Evolutionary conservation across 2,797 vertebrate species (phyloP).

Genomic region (Kryptopterus vitreolus): DNA sequence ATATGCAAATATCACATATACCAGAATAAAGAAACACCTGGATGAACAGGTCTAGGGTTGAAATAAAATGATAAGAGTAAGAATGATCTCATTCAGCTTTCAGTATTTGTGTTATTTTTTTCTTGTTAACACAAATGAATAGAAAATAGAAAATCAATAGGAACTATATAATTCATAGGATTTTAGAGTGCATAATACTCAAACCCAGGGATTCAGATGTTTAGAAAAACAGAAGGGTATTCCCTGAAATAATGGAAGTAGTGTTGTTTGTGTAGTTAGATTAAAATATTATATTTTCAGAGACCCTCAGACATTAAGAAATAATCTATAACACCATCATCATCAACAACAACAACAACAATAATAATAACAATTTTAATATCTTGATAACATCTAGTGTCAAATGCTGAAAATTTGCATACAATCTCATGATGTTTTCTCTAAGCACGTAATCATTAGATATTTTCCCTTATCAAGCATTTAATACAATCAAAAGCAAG

Average conservation of each 20-base stretch:
- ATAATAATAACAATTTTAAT: too few relatives aligned
- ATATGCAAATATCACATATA: background rate
- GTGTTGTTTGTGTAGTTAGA: background rate
- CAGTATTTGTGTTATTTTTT: background rate
- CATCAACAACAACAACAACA: too few relatives aligned
- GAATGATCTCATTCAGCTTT: constrained; percentile 13
- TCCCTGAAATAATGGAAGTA: background rate
- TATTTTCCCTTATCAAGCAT: background rate
- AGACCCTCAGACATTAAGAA: too few relatives aligned
- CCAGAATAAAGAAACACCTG: background rate
- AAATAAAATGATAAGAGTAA: constrained; percentile 8
- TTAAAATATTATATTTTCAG: too few relatives aligned
- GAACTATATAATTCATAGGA: background rate
- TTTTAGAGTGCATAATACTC: background rate
- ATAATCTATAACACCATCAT: too few relatives aligned
- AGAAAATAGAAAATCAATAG: background rate
- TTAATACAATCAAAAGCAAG: background rate
- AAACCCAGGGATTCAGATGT: background rate
- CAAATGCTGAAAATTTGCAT: background rate
- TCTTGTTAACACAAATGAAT: background rate
- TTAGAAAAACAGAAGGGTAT: background rate
- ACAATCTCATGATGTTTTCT: background rate
- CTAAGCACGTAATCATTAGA: background rate
- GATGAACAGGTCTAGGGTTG: constrained; percentile 10
- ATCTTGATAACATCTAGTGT: background rate